These are phyloP conservation scores for Aurelia aurita complex sp. Pacific DNA, from an alignment of 30 jellyfish, hydroid and myxozoan species.

Conservation along the genomic window DNA sequence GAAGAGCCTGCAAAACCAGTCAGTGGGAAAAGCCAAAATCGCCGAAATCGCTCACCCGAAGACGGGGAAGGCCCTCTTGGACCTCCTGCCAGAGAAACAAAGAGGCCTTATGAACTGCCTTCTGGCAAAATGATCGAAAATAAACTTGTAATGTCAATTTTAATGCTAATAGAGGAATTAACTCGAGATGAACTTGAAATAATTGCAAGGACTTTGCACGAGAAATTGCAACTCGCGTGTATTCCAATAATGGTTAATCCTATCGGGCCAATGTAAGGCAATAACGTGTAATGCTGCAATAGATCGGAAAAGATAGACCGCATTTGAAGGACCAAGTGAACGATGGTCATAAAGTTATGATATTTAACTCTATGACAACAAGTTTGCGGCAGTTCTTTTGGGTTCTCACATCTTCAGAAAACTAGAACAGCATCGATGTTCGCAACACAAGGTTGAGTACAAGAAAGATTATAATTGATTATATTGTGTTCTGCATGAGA, in stretches of 20 bases:
- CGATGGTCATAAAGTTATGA: too few relatives aligned
- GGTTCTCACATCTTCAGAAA: too few relatives aligned
- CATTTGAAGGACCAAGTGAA: too few relatives aligned
- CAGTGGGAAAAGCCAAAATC: not conserved
- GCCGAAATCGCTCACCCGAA: constrained; percentile 49
- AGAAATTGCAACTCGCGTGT: constrained; percentile 89
- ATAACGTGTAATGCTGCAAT: not conserved
- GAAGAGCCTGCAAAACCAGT: not conserved
- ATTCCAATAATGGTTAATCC: constrained; percentile 97
- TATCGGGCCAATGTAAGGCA: constrained; percentile 50
- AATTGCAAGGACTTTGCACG: constrained; percentile 91
- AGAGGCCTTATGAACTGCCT: constrained; percentile 46
- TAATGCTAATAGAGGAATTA: constrained; percentile 80
- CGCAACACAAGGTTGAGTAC: too few relatives aligned
- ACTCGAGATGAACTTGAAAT: constrained; percentile 93
- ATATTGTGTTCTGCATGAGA: too few relatives aligned
- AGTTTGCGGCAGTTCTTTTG: too few relatives aligned
- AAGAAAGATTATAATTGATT: too few relatives aligned
- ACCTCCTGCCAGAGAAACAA: constrained; percentile 37
- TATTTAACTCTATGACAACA: too few relatives aligned
- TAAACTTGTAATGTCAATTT: constrained; percentile 71
- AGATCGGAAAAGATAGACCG: too few relatives aligned
- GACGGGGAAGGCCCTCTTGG: constrained; percentile 66
- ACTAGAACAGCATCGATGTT: too few relatives aligned
- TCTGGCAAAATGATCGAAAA: constrained; percentile 81